These are phyloP conservation scores for Athetis lepigone DNA, from an alignment of 2,888 invertebrate genomes.

Conservation along the genomic window DNA sequence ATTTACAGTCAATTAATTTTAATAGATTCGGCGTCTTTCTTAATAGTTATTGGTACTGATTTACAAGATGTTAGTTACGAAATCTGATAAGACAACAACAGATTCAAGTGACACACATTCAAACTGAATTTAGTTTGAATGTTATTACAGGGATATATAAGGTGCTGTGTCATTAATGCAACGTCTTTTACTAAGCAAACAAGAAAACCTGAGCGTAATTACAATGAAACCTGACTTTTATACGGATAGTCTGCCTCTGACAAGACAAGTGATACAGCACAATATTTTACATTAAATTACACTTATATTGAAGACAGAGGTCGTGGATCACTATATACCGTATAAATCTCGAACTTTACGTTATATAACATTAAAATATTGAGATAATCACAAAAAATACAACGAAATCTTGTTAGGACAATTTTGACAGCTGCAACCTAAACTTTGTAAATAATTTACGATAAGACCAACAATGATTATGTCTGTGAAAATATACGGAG, in stretches of 20 bases:
- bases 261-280: slow-evolving; percentile 32
- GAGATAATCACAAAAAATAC: slow-evolving; percentile 61
- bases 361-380: slow-evolving; percentile 57
- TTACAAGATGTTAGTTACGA: slow-evolving; percentile 35
- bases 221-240: slow-evolving; percentile 49
- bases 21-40: slow-evolving; percentile 7
- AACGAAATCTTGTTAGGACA: slow-evolving; percentile 66
- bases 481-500: slow-evolving; percentile 46
- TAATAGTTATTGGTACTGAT: slow-evolving; percentile 23
- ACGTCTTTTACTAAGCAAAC: slow-evolving; percentile 26
- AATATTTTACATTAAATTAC: slow-evolving; percentile 35
- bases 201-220: slow-evolving; percentile 24
- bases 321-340: neutral
- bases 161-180: slow-evolving; percentile 8
- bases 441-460: slow-evolving; percentile 69
- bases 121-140: neutral
- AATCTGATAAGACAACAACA: slow-evolving; percentile 54
- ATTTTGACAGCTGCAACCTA: slow-evolving; percentile 81
- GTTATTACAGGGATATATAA: slow-evolving; percentile 13
- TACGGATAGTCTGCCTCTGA: slow-evolving; percentile 35
- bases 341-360: slow-evolving; percentile 27
- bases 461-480: slow-evolving; percentile 49
- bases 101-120: slow-evolving; percentile 53
- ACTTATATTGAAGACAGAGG: slow-evolving; percentile 20
- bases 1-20: slow-evolving; percentile 10